These are phyloP conservation scores for Sclerodermus sp. DNA, from an alignment of 2,888 invertebrate genomes.

Conservation along the genomic window DNA sequence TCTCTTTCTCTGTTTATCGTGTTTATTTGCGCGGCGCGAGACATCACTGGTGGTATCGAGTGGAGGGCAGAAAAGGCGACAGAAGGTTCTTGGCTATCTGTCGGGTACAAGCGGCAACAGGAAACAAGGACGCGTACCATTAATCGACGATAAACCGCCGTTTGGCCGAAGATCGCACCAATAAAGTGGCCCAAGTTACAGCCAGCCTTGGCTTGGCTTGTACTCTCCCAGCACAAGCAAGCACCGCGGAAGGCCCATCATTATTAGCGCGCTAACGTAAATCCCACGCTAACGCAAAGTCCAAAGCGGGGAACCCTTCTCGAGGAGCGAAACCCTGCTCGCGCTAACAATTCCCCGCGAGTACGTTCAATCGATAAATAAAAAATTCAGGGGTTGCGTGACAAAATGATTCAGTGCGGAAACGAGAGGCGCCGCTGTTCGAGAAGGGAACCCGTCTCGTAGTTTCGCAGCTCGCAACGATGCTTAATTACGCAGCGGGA, in stretches of 20 bases:
- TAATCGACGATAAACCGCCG: conserved; percentile 35
- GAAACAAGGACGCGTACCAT: conserved; percentile 24
- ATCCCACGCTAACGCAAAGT: conserved; percentile 10
- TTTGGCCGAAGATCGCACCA: conserved; percentile 22
- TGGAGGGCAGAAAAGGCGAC: too few relatives aligned
- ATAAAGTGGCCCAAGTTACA: conserved; percentile 34
- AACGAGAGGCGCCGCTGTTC: too few relatives aligned
- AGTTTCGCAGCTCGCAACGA: too few relatives aligned
- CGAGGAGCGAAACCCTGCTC: not conserved
- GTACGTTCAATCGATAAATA: not conserved
- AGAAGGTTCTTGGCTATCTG: too few relatives aligned
- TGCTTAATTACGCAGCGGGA: too few relatives aligned
- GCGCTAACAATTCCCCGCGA: not conserved
- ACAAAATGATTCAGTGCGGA: too few relatives aligned
- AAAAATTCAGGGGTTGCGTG: too few relatives aligned
- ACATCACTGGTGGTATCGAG: too few relatives aligned
- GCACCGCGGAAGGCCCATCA: conserved; percentile 29
- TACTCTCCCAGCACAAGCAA: conserved; percentile 3
- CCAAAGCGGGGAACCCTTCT: too few relatives aligned
- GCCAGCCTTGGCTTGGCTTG: conserved; percentile 13
- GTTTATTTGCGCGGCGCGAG: too few relatives aligned
- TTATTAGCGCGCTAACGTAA: conserved; percentile 39
- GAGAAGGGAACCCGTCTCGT: too few relatives aligned
- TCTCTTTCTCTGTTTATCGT: too few relatives aligned
- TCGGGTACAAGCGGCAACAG: conserved; percentile 1